These are phyloP conservation scores for Microcebus lehilahytsara DNA, from an alignment of 2,113 vertebrate species.

Conservation along the genomic window DNA sequence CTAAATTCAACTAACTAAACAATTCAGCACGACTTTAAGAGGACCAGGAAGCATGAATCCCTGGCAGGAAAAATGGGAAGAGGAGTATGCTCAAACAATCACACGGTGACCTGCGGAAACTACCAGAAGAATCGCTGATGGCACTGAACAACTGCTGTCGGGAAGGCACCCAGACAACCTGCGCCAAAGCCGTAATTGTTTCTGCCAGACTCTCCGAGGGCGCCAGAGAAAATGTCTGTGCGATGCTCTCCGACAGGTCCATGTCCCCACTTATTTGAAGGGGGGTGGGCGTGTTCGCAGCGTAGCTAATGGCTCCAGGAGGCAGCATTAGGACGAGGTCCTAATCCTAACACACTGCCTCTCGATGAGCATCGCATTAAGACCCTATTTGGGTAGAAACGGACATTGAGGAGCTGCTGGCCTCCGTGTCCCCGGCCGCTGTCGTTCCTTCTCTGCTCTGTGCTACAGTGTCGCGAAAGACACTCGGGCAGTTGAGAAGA, in stretches of 20 bases:
- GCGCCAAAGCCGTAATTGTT: rapidly evolving
- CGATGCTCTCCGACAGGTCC: rapidly evolving
- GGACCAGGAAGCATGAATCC: background rate
- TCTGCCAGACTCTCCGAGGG: background rate
- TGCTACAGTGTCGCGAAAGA: background rate
- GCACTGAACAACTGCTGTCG: rapidly evolving
- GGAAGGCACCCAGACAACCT: rapidly evolving
- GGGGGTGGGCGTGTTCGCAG: rapidly evolving
- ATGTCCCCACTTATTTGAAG: rapidly evolving
- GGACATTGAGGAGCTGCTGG: background rate
- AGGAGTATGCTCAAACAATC: background rate
- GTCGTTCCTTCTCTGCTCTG: rapidly evolving
- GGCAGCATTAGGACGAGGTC: background rate
- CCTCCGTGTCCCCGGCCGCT: rapidly evolving
- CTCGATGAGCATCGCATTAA: rapidly evolving
- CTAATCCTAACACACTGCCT: rapidly evolving
- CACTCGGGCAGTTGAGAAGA: background rate
- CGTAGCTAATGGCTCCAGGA: rapidly evolving
- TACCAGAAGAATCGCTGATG: background rate
- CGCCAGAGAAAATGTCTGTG: background rate
- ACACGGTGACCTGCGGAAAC: background rate
- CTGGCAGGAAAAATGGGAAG: background rate
- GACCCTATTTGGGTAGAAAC: background rate
- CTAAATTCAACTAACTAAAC: background rate
- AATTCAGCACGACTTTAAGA: background rate